phyloP scores from a whole-genome alignment of 1,140 invertebrate species.

The Aradophagus sp. region DNA sequence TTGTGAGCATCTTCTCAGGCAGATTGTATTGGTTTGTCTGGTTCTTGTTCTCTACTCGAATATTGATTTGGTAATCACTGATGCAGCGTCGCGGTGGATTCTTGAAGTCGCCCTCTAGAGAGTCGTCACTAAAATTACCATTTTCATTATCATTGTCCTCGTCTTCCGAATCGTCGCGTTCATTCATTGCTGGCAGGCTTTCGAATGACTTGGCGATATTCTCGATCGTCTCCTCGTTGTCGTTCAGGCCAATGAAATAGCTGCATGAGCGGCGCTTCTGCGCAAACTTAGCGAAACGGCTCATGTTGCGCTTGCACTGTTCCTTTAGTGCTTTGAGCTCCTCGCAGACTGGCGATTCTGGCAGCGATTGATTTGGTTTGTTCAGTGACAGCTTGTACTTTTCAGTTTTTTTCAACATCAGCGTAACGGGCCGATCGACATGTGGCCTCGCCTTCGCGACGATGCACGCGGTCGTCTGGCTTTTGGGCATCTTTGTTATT shows the following conservation, averaged over 20 bases:
- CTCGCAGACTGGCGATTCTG: slow-evolving; percentile 74
- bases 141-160: slow-evolving; percentile 71
- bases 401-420: slow-evolving; percentile 72
- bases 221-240: slow-evolving; percentile 66
- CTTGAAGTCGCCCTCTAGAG: slow-evolving; percentile 81
- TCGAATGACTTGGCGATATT: slow-evolving; percentile 69
- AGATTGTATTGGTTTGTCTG: slow-evolving; percentile 58
- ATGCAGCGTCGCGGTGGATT: slow-evolving; percentile 79
- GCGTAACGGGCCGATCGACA: slow-evolving; percentile 64
- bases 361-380: slow-evolving; percentile 71
- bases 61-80: slow-evolving; percentile 86
- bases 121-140: slow-evolving; percentile 85
- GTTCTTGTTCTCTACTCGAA: slow-evolving; percentile 60
- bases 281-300: slow-evolving; percentile 66
- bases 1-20: slow-evolving; percentile 59
- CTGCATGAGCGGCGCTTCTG: slow-evolving; percentile 70
- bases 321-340: slow-evolving; percentile 68
- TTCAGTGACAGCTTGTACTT: slow-evolving; percentile 71
- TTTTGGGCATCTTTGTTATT: slow-evolving; percentile 61
- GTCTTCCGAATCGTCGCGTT: slow-evolving; percentile 59
- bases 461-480: slow-evolving; percentile 66
- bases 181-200: slow-evolving; percentile 69
- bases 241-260: slow-evolving; percentile 71
- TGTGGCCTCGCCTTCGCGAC: slow-evolving; percentile 56
- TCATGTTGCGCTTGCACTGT: slow-evolving; percentile 64